Evolutionary conservation across 2,113 vertebrate genomes (phyloP), one percentile per base, ranked within the genome.

Genomic region (Lates calcarifer): DNA sequence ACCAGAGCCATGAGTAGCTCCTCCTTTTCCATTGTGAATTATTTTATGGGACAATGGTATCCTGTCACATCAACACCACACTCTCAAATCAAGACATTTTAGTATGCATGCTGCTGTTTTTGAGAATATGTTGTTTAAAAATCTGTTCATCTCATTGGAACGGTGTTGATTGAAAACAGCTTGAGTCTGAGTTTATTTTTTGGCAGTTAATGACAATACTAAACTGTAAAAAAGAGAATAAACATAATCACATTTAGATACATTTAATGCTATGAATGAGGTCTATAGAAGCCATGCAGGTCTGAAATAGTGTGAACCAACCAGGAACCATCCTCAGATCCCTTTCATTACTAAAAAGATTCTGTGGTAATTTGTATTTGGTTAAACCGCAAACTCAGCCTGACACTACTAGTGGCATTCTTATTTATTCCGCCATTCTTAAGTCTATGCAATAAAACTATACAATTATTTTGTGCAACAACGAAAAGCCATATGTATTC

Each of bases 351-450:
- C 74, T 13, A 55, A 66, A 73, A 18, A 60, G 22, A 26, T 51
- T 41, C 39, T 64, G 51, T 66, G 39, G 65, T 81, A 56, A 84
- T 73, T 63, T 20, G 58, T 14, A 8, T 81, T 28, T 49, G 37
- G 70, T 87, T 56, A 24, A 58, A 83, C 68, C 55, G 5, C 41
- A 78, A 37, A 57, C 61, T 62, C 37, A 68, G 41, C 39, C 29
- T 49, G 14, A 18, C 57, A 33, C 31, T 20, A 20, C 22, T 45
- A 4, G 4, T 55, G 3, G n/a, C 15, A 28, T 77, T 71, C 31
- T 51, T 60, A 77, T 70, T 45, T 28, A 66, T 66, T 66, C 22
- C 51, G 0, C 3, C 17, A 28, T 20, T 39, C 14, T 55, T 31
- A 18, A 56, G 43, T 6, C 26, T 64, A 22, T 47, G 56, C 60